A percentile compares a stretch with the other conserved stretches of the same genome.
Conservation (phyloP, 2,113 vertebrate genomes). For the Malurus alboscapulatus region DNA sequence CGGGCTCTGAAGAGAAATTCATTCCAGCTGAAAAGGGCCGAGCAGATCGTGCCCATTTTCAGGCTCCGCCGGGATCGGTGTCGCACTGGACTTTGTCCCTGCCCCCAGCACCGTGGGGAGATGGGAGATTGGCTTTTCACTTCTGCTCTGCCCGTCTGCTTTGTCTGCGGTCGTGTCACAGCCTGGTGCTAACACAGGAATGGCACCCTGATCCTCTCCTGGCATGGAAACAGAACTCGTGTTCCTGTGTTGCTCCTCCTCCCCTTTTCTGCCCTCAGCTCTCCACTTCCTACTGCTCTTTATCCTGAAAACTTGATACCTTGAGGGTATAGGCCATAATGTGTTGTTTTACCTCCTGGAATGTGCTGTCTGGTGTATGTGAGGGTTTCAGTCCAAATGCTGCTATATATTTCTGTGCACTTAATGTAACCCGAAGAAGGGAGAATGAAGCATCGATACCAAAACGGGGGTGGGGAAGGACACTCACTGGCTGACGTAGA, state of each 20-base stretch:
- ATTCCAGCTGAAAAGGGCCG: neutral
- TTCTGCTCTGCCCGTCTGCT: slow-evolving; percentile 66
- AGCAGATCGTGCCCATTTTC: slow-evolving; percentile 8
- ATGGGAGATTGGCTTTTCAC: slow-evolving; percentile 53
- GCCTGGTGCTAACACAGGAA: slow-evolving; percentile 72
- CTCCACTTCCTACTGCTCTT: slow-evolving; percentile 74
- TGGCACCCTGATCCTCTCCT: slow-evolving; percentile 69
- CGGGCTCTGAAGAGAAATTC: slow-evolving; percentile 14
- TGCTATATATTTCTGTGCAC: slow-evolving; percentile 86
- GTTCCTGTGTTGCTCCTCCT: slow-evolving; percentile 61
- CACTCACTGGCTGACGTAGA: slow-evolving; percentile 55
- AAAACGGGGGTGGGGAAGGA: slow-evolving; percentile 66
- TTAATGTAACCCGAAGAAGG: slow-evolving; percentile 81
- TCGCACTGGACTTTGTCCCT: slow-evolving; percentile 29
- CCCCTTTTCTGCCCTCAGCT: slow-evolving; percentile 68
- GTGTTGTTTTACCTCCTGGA: slow-evolving; percentile 80
- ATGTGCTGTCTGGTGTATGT: slow-evolving; percentile 77
- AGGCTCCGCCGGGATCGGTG: neutral
- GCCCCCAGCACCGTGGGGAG: neutral
- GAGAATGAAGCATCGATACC: slow-evolving; percentile 77
- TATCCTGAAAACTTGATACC: slow-evolving; percentile 81
- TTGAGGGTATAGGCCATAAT: slow-evolving; percentile 73
- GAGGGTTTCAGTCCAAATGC: slow-evolving; percentile 84
- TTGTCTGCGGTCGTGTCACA: slow-evolving; percentile 43
- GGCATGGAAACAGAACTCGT: slow-evolving; percentile 70